Evolutionary conservation across 2,888 invertebrate genomes (phyloP).

Genomic region (Drosophila falleni): DNA sequence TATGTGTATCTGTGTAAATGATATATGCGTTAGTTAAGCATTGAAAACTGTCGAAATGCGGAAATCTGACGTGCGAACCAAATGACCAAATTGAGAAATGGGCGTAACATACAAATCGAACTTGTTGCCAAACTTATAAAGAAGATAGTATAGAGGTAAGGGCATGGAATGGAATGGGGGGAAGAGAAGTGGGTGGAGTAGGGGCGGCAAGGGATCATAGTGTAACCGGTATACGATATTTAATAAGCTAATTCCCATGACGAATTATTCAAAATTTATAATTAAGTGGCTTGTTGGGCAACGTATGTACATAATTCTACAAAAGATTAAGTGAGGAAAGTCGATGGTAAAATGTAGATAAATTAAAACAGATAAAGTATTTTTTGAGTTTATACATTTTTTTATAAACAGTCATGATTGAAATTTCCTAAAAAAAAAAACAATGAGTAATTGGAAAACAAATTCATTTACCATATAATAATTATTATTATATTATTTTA

Average conservation of each 20-base stretch:
- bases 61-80: conserved; percentile 43
- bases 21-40: conserved; percentile 53
- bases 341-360: background rate
- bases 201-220: background rate
- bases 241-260: conserved; percentile 30
- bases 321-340: background rate
- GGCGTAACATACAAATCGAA: conserved; percentile 27
- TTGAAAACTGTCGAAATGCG: conserved; percentile 50
- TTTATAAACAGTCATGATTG: no score
- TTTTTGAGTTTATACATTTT: background rate
- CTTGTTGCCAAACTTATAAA: conserved; percentile 37
- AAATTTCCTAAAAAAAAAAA: no score
- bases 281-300: conserved; percentile 4
- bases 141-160: background rate
- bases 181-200: no score
- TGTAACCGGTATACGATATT: conserved; percentile 11
- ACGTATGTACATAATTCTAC: background rate
- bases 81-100: conserved; percentile 41
- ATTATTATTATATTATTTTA: no score
- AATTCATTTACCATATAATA: no score
- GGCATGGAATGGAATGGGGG: background rate
- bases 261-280: conserved; percentile 14
- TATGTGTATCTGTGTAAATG: conserved; percentile 31
- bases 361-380: background rate
- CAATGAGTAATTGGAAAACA: no score